Base-by-base conservation (phyloP, 2,797 vertebrate species). In the Helostoma temminkii region DNA sequence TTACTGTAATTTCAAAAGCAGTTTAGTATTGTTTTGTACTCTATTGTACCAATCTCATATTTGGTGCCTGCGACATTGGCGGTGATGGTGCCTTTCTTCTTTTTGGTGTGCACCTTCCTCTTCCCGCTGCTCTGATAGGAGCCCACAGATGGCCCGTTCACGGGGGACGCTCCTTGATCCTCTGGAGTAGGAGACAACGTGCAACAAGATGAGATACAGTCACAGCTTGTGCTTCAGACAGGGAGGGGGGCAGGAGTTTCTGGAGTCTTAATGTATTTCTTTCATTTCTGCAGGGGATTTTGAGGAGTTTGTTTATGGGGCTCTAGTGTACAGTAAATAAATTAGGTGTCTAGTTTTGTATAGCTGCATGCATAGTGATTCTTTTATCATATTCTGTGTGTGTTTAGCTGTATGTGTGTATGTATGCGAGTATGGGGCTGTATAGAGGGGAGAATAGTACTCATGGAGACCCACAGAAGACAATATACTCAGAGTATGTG, bases 1-100 rank as follows among this genome's bases (percentile, higher is more conserved):
- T 36, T 18, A 24, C 19, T 24, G 24, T 41, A 0, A 57, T 45
- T 70, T 56, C 1, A 30, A 48, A 49, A 50, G 28, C 28, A 30
- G 10, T 2, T 9, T 32, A n/a, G n/a, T n/a, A n/a, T n/a, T n/a
- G n/a, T n/a, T n/a, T 2, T 0, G 0, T 19, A 46, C 2, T 16
- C 55, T 50, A 62, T 52, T 76, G 11, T 96, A 99, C 98, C 97
- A 21, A 99, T 98, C 93, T 99, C 97, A 81, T 98, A 99, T 94
- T 99, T 99, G 71, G 97, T 98, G 87, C 97, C 97, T 53, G 94
- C 91, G 0, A 98, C 93, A 61, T 98, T 99, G 72, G 96, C 95
- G 16, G 95, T 94, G 90, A 99, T 98, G 30, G 87, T 79, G 74
- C 95, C 95, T 86, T 97, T 96, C 89, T 96, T 97, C 94, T 98